These are phyloP conservation scores for Aphaenogaster floridana DNA, from an alignment of 1,140 invertebrate species.

Conservation along the genomic window DNA sequence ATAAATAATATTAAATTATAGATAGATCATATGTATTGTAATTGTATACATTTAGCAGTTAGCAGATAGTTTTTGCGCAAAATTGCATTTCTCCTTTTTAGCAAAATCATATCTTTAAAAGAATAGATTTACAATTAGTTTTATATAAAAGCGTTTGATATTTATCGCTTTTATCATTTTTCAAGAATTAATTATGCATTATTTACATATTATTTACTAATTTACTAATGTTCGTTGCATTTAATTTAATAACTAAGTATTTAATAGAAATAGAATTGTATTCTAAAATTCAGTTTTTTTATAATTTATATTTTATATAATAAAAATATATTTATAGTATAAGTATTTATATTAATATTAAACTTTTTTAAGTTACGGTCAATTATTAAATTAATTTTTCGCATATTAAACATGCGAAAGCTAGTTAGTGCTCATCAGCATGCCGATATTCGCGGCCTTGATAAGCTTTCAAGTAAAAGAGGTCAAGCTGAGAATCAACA, in stretches of 20 bases:
- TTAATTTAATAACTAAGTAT: not conserved
- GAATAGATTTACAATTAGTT: no score
- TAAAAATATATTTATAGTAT: not conserved
- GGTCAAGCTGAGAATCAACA: constrained; percentile 56
- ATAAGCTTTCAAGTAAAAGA: constrained; percentile 51
- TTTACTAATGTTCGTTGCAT: not conserved
- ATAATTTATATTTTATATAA: not conserved
- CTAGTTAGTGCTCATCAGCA: not conserved
- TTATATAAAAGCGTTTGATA: no score
- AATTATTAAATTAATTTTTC: constrained; percentile 2
- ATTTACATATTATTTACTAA: no score
- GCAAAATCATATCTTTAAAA: no score
- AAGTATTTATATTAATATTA: not conserved
- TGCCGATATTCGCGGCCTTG: not conserved
- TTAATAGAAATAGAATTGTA: not conserved
- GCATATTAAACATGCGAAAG: not conserved
- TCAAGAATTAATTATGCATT: no score
- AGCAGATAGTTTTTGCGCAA: no score
- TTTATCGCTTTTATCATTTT: no score
- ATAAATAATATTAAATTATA: no score
- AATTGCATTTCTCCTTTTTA: no score
- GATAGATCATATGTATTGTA: no score
- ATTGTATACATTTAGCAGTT: no score
- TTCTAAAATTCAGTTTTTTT: not conserved
- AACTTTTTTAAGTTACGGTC: not conserved